phyloP scores from a whole-genome alignment of 2,797 vertebrate species.

The Muscicapa comitata region DNA sequence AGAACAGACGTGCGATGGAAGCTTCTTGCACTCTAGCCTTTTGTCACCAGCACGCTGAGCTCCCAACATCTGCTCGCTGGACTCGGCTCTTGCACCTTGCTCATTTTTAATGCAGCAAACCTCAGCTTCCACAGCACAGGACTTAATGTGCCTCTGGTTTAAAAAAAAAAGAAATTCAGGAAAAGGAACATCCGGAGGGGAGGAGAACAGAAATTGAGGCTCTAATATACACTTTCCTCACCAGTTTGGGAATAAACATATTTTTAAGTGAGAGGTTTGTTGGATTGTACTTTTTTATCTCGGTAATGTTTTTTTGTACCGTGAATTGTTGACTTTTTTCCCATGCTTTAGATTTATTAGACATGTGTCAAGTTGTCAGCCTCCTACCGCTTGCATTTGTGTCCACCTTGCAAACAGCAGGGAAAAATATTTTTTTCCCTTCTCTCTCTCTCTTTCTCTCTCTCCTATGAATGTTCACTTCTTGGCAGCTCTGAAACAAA shows the following conservation, averaged over 20 bases:
- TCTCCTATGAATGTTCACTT: constrained; percentile 69
- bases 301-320: constrained; percentile 58
- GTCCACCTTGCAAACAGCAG: constrained; percentile 81
- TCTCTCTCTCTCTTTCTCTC: constrained; percentile 51
- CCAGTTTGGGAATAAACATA: constrained; percentile 63
- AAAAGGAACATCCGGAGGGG: neutral
- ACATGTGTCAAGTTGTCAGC: constrained; percentile 80
- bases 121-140: neutral
- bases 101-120: constrained; percentile 57
- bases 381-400: constrained; percentile 76
- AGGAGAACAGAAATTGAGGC: constrained; percentile 34
- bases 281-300: constrained; percentile 61
- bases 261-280: constrained; percentile 66
- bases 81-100: constrained; percentile 39
- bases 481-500: constrained; percentile 81
- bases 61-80: constrained; percentile 66
- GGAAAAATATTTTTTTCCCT: constrained; percentile 71
- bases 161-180: neutral
- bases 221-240: constrained; percentile 36
- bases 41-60: constrained; percentile 59
- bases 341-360: constrained; percentile 76
- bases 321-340: constrained; percentile 72
- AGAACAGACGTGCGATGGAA: constrained; percentile 53
- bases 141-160: neutral
- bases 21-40: constrained; percentile 65